A percentile compares a stretch with the other conserved stretches of the same genome.
Conservation (phyloP, 1,140 invertebrate genomes). For the Gonatopus flavifemur region DNA sequence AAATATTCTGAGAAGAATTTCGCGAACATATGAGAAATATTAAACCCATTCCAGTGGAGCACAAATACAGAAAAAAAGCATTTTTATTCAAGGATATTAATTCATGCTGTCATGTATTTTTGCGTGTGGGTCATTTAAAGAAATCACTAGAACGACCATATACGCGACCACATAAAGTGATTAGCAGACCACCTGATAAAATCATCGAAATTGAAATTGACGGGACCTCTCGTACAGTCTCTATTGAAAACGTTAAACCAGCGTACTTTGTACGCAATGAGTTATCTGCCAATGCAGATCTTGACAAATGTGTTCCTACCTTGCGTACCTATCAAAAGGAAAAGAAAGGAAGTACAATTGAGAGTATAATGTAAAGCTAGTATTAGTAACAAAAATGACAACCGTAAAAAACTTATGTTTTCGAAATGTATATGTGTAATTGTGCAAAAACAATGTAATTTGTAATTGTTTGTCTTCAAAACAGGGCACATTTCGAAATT, state of each 20-base stretch:
- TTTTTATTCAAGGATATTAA: neutral
- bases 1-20: conserved; percentile 13
- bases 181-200: neutral
- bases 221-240: neutral
- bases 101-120: neutral
- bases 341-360: too few species aligned
- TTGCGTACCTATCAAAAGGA: too few species aligned
- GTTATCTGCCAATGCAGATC: neutral
- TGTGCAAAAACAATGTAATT: too few species aligned
- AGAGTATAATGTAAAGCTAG: too few species aligned
- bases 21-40: conserved; percentile 9
- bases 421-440: too few species aligned
- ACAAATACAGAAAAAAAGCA: too few species aligned
- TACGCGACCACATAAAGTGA: neutral
- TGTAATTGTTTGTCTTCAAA: too few species aligned
- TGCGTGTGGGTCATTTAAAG: neutral
- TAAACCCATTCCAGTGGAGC: conserved; percentile 2
- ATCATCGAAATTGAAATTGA: conserved; percentile 1
- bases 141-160: neutral
- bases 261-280: neutral
- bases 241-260: conserved; percentile 5
- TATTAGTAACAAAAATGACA: too few species aligned
- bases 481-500: too few species aligned
- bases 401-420: too few species aligned
- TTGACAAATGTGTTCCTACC: too few species aligned